These are phyloP conservation scores for Noctilio leporinus DNA, from an alignment of 2,113 vertebrate genomes.

Conservation along the genomic window DNA sequence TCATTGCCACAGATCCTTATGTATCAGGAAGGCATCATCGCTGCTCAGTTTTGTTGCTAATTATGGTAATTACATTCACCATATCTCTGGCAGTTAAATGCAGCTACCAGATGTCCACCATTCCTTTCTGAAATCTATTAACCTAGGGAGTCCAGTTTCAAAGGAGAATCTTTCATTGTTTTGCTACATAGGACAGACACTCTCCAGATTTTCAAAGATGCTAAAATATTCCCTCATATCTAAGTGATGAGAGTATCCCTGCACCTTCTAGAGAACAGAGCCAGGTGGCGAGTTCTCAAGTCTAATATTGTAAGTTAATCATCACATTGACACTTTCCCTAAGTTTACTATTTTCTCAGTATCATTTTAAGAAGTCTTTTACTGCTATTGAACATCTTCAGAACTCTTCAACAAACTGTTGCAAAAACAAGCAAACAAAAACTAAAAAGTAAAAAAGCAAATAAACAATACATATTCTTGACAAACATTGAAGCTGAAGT, in stretches of 20 bases:
- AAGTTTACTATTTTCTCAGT: background rate
- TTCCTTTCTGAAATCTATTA: background rate
- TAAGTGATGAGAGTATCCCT: background rate
- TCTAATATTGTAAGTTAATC: background rate
- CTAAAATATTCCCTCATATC: background rate
- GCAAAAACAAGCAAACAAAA: background rate
- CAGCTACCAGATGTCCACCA: background rate
- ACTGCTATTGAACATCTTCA: background rate
- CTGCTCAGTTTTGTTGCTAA: background rate
- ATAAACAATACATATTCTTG: background rate
- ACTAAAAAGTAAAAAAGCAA: background rate
- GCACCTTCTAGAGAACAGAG: background rate
- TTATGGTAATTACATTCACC: background rate
- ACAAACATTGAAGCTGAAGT: background rate
- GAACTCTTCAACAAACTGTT: background rate
- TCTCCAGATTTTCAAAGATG: background rate
- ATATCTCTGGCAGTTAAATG: background rate
- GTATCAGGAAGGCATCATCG: background rate
- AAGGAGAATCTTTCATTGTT: background rate
- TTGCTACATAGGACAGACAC: background rate
- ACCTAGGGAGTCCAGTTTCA: background rate
- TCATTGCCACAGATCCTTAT: background rate
- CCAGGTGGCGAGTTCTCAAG: background rate
- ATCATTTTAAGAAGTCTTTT: background rate
- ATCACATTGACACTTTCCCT: background rate